Evolutionary conservation across 2,797 vertebrate species (phyloP), one percentile per base, ranked within the genome.

Genomic region (Melanogrammus aeglefinus): DNA sequence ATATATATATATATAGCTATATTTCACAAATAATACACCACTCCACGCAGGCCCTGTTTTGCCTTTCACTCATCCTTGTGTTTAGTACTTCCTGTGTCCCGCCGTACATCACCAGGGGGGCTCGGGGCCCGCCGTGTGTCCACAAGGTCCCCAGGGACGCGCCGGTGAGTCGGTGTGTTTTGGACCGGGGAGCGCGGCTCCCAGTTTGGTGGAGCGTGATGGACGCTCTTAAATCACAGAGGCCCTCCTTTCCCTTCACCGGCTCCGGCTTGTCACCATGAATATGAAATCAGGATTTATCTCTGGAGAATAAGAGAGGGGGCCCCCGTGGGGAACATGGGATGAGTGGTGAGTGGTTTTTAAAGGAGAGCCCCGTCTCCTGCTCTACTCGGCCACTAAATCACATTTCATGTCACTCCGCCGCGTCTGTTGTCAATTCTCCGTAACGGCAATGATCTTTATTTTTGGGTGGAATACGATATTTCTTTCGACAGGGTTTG

Each of bases 201-300:
- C 85, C 80, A 88, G 87, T 92, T 90, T 90, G 87, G 69, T 87
- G 89, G 91, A 89, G 88, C 90, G 84, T 92, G 90, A 91, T 92
- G 88, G 89, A 78, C 79, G 51, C 79, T 83, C 86, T 86, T 91
- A 92, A 91, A 91, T 87, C 90, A 88, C 86, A 89, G 76, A 85
- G 86, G 86, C 85, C 80, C 87, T 88, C 87, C 21, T 63, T 69
- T 69, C 27, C 24, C 63, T 80, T 38, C 86, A 85, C 87, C 82
- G 82, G 78, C 81, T 84, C 76, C 85, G 24, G 79, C 72, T 86
- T 88, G 90, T 92, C 90, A 87, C 87, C 84, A 75, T 88, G 86
- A 89, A 92, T 93, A 90, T 91, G 90, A 87, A 88, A 84, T 84
- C 83, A 71, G 85, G 79, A 85, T 91, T 92, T 91, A 92, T 92